Percentiles rank a stretch among this genome's conserved stretches.
Evolutionary conservation across 2,888 invertebrate species (phyloP).

Genomic region (Phengaris arion): DNA sequence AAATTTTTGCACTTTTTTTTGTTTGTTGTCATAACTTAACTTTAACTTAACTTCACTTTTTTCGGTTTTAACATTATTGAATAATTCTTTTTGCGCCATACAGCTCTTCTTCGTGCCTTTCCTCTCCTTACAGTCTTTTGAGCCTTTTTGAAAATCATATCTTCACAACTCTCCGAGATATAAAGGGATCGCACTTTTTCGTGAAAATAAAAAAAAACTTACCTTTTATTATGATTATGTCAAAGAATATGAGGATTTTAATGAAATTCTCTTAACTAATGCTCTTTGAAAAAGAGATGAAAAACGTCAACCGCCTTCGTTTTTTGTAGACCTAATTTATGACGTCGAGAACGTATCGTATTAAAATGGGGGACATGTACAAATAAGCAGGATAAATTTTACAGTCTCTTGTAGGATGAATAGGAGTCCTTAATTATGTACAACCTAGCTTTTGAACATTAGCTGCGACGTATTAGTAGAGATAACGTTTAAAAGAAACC

Average conservation of each 20-base stretch:
- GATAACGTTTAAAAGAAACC: background rate
- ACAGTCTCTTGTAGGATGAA: conserved; percentile 65
- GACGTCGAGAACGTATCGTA: conserved; percentile 51
- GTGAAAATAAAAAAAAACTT: no score
- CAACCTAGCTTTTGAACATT: conserved; percentile 37
- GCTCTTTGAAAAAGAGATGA: conserved; percentile 46
- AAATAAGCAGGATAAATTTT: conserved; percentile 70
- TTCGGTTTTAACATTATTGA: no score
- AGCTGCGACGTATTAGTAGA: background rate
- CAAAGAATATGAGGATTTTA: background rate
- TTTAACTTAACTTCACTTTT: no score
- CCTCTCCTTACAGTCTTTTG: no score
- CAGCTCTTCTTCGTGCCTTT: no score
- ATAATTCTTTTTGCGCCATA: no score
- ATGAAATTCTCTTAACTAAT: background rate
- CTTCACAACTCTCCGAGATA: no score
- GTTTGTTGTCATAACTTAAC: no score
- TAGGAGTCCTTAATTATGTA: conserved; percentile 68
- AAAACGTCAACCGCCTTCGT: conserved; percentile 54
- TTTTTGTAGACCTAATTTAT: conserved; percentile 65
- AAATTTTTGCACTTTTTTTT: no score
- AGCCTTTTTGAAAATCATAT: no score
- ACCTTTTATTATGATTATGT: background rate
- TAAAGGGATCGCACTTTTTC: no score
- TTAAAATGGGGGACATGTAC: conserved; percentile 43